Evolutionary conservation across 2,888 invertebrate genomes (phyloP).

Genomic region (Callyntrura sp.): DNA sequence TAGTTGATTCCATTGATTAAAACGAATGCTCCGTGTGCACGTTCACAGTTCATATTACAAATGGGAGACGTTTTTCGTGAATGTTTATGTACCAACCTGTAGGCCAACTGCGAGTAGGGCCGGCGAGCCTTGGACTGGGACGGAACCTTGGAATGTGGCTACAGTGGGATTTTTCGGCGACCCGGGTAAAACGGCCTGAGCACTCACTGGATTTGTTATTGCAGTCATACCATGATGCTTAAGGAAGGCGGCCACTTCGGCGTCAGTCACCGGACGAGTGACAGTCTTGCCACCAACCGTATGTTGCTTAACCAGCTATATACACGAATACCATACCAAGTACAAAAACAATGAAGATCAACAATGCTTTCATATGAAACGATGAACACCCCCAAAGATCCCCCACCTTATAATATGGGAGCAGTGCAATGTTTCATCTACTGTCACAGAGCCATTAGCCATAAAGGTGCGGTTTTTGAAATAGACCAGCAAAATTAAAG

Average conservation of each 20-base stretch:
- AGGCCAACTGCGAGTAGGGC: slow-evolving; percentile 74
- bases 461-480: too few relatives aligned
- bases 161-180: slow-evolving; percentile 49
- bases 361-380: neutral
- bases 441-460: neutral
- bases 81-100: slow-evolving; percentile 73
- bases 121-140: slow-evolving; percentile 60
- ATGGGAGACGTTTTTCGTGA: too few relatives aligned
- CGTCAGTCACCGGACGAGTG: slow-evolving; percentile 82
- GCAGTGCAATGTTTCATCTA: neutral
- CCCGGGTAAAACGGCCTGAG: slow-evolving; percentile 23
- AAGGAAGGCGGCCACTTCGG: slow-evolving; percentile 81
- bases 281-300: slow-evolving; percentile 83
- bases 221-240: slow-evolving; percentile 81
- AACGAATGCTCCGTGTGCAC: too few relatives aligned
- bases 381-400: neutral
- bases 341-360: neutral
- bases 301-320: slow-evolving; percentile 83
- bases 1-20: too few relatives aligned
- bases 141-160: slow-evolving; percentile 59
- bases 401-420: too few relatives aligned
- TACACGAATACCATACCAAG: slow-evolving; percentile 3
- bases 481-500: too few relatives aligned
- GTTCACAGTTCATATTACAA: too few relatives aligned
- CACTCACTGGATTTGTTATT: slow-evolving; percentile 59